These are phyloP conservation scores for Luehdorfia chinensis DNA, from an alignment of 1,140 invertebrate species.

Conservation along the genomic window DNA sequence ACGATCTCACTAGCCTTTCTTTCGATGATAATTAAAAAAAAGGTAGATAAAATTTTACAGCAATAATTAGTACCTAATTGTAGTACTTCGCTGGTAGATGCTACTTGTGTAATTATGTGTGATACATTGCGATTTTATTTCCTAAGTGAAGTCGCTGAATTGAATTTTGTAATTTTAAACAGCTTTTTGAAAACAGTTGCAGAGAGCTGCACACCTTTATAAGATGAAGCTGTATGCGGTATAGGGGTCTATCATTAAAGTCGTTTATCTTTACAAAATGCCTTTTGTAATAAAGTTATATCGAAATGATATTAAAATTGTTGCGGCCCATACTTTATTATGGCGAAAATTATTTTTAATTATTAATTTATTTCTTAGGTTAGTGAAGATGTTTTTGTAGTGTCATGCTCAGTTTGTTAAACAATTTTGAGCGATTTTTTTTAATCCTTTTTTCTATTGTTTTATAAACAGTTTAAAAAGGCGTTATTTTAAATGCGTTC, in stretches of 20 bases:
- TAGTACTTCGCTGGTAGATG: slow-evolving; percentile 69
- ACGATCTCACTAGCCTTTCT: slow-evolving; percentile 61
- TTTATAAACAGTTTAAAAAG: slow-evolving; percentile 27
- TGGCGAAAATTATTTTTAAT: slow-evolving; percentile 52
- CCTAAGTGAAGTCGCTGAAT: slow-evolving; percentile 40
- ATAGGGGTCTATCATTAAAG: neutral
- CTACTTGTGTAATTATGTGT: slow-evolving; percentile 66
- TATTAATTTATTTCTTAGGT: slow-evolving; percentile 66
- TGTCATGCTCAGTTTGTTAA: slow-evolving; percentile 35
- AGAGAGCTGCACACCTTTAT: neutral
- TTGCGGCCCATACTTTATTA: slow-evolving; percentile 60
- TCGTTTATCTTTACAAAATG: slow-evolving; percentile 29
- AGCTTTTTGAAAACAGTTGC: neutral
- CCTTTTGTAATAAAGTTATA: slow-evolving; percentile 53
- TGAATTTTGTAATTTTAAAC: slow-evolving; percentile 28
- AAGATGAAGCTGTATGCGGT: neutral
- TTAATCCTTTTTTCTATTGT: slow-evolving; percentile 26
- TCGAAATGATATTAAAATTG: slow-evolving; percentile 74
- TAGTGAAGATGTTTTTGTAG: slow-evolving; percentile 41
- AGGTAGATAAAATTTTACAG: slow-evolving; percentile 70
- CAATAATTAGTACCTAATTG: slow-evolving; percentile 72
- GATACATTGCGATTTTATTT: slow-evolving; percentile 61
- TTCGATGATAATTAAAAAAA: slow-evolving; percentile 60
- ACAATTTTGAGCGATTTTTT: slow-evolving; percentile 26
- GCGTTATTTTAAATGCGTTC: slow-evolving; percentile 22